Evolutionary conservation across 2,797 vertebrate species (phyloP), one percentile per base, ranked within the genome.

Genomic region (Myiotriccus ornatus): DNA sequence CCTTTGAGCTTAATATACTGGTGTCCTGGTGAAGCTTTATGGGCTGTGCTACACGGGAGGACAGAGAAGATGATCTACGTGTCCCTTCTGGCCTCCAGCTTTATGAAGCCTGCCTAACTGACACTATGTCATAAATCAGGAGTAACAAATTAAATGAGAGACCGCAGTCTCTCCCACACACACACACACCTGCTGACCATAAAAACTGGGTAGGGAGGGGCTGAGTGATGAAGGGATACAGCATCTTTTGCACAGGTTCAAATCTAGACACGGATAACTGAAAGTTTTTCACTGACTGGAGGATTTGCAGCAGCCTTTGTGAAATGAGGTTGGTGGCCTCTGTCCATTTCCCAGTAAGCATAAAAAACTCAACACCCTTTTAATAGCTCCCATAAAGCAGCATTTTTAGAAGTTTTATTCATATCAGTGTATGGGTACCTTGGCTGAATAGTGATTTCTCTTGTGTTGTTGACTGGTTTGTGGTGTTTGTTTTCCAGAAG

Each of bases 171-270:
- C 84, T 94, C 91, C 91, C 5, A 46, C 44, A 53, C 89, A 37
- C 89, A 78, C 74, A 74, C 74, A 74, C 89, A 92, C 90, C 95
- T 93, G 89, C 94, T 93, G 84, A 75, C 89, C 20, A 23, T 96
- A 94, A 96, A 95, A 96, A 46, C 56, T 8, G n/a, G 20, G 47
- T n/a, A 44, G 70, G 64, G 67, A 78, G 55, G 55, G 65, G 47
- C 15, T 86, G 86, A 90, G 70, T 55, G 84, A 64, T 50, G 80
- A 90, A 90, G 87, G 84, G 34, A 63, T 73, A 73, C 59, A 83
- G 74, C 56, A 87, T 50, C 53, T 80, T 86, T 80, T 67, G 83
- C 78, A 34, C 9, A 14, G 3, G 67, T 68, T 95, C 68, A 87
- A 24, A 92, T 89, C 64, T 37, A 87, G 64, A 35, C 3, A 0